These are phyloP conservation scores for Prosapia bicincta DNA, from an alignment of 2,888 invertebrate genomes.

Conservation along the genomic window DNA sequence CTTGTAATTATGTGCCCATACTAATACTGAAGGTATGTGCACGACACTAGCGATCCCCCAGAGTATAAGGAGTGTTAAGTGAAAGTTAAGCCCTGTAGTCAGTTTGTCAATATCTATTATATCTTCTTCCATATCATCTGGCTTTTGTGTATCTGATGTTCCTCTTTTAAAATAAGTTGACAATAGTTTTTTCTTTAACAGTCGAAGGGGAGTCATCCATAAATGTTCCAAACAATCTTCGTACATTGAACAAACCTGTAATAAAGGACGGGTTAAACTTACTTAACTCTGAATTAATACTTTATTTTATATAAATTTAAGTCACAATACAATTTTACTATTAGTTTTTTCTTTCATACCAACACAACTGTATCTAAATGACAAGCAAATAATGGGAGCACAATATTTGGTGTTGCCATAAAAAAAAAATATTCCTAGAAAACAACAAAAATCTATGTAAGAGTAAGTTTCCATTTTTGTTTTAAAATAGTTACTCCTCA, in stretches of 20 bases:
- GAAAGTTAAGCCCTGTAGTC: constrained; percentile 59
- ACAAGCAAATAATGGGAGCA: too few relatives aligned
- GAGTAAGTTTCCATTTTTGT: too few relatives aligned
- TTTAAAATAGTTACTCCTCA: too few relatives aligned
- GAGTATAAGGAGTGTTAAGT: constrained; percentile 67
- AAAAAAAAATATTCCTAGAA: too few relatives aligned
- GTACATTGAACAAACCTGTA: constrained; percentile 59
- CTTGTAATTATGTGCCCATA: constrained; percentile 80
- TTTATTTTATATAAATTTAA: too few relatives aligned
- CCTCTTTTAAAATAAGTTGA: background rate
- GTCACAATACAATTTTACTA: too few relatives aligned
- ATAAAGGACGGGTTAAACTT: too few relatives aligned
- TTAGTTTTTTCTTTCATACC: too few relatives aligned
- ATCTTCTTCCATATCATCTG: constrained; percentile 34
- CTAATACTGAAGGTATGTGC: constrained; percentile 67
- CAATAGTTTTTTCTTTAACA: constrained; percentile 35
- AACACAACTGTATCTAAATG: too few relatives aligned
- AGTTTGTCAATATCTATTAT: constrained; percentile 36
- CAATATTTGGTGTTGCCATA: too few relatives aligned
- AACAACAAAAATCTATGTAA: too few relatives aligned
- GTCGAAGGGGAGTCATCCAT: constrained; percentile 38
- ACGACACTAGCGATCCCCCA: constrained; percentile 63
- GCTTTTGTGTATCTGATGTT: background rate
- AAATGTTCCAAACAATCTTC: constrained; percentile 69
- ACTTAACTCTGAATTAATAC: too few relatives aligned